These are phyloP conservation scores for Apotomis betuletana DNA, from an alignment of 2,888 invertebrate species.

Conservation along the genomic window DNA sequence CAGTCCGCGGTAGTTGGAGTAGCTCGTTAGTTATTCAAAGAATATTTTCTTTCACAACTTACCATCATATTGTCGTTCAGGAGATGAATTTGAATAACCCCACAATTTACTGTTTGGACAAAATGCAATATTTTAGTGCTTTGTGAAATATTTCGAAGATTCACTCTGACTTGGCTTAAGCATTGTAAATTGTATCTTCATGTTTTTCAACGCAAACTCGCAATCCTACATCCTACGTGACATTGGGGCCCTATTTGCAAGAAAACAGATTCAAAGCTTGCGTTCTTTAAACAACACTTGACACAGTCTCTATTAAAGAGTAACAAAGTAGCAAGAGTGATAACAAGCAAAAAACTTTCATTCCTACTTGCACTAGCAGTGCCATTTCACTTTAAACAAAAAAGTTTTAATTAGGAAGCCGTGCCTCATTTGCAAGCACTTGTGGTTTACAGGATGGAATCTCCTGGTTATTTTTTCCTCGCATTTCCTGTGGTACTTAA, in stretches of 20 bases:
- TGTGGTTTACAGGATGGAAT: constrained; percentile 30
- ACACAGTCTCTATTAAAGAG: constrained; percentile 8
- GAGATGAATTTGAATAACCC: constrained; percentile 5
- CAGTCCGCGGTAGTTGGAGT: constrained; percentile 18
- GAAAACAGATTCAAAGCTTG: background rate
- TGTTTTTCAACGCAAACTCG: too few species aligned
- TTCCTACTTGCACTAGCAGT: constrained; percentile 18
- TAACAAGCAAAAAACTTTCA: constrained; percentile 53
- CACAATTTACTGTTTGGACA: too few species aligned
- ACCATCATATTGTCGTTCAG: background rate
- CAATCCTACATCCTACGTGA: too few species aligned
- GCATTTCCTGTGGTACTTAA: too few species aligned
- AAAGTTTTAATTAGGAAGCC: constrained; percentile 43
- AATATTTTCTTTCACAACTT: constrained; percentile 28
- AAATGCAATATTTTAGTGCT: too few species aligned
- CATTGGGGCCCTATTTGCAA: background rate
- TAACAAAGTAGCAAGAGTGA: constrained; percentile 43
- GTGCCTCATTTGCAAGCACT: constrained; percentile 36
- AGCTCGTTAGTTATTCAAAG: constrained; percentile 19
- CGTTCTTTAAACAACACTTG: constrained; percentile 6
- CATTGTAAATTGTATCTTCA: too few species aligned
- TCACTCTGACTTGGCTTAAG: too few species aligned
- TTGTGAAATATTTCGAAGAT: too few species aligned
- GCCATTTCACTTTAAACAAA: constrained; percentile 35
- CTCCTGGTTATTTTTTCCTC: constrained; percentile 28